Conservation (phyloP, 2,888 invertebrate genomes). For the Amaurobius ferox region DNA sequence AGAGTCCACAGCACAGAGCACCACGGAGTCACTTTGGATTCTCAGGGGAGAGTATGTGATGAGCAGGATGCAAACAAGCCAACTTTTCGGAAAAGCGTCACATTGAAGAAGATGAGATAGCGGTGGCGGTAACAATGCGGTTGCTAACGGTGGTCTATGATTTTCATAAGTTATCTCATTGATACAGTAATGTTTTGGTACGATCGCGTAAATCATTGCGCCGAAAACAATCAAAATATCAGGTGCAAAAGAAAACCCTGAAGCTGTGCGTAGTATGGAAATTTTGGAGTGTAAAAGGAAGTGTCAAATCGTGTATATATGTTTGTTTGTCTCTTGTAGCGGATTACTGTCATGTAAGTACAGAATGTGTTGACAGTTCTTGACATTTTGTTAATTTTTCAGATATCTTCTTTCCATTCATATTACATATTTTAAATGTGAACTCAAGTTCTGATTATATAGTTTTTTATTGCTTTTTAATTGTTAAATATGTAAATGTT, state of each 20-base stretch:
- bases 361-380: no score
- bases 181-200: slow-evolving; percentile 3
- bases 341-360: background rate
- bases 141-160: slow-evolving; percentile 30
- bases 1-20: no score
- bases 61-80: slow-evolving; percentile 60
- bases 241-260: slow-evolving; percentile 20
- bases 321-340: slow-evolving; percentile 7
- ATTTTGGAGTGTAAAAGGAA: background rate
- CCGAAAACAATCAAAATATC: background rate
- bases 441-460: no score
- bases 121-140: slow-evolving; percentile 48
- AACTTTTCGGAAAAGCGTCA: slow-evolving; percentile 58
- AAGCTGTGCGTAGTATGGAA: slow-evolving; percentile 12
- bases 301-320: slow-evolving; percentile 14
- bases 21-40: no score
- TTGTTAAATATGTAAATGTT: no score
- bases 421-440: no score
- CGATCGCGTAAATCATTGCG: background rate
- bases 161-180: background rate
- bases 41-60: no score
- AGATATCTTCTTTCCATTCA: no score
- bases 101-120: slow-evolving; percentile 44
- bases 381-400: no score
- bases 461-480: no score